Evolutionary conservation across 1,140 invertebrate species (phyloP), one percentile per base, ranked within the genome.

Genomic region (Muscidifurax raptorellus): DNA sequence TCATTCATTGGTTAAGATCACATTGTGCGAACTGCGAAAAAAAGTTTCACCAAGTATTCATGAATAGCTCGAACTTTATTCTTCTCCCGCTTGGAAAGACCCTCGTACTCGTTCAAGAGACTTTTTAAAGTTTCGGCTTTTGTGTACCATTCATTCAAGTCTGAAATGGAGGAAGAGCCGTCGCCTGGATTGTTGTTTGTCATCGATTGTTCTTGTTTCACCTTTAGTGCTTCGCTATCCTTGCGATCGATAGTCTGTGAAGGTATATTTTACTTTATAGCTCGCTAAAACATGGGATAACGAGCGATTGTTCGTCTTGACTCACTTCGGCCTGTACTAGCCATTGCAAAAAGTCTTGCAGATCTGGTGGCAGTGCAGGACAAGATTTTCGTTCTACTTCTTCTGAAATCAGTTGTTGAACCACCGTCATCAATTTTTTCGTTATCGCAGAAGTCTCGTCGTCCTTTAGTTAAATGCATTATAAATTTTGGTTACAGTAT

Each of bases 1-100:
- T 22, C 28, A 69, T 69, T 69, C 25, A 69, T 69, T 69, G 9
- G 28, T 27, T 69, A 69, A 69, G 10, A 69, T 69, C 66, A n/a
- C n/a, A 28, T 69, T 30, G 66, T 69, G 66, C 28, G 27, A 28
- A 28, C 9, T 1, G 28, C 66, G 66, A 69, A 69, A 69, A 59
- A 52, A 77, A 36, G 18, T 44, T 79, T 75, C 7, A 85, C 83
- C 78, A 85, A 76, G 27, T 85, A 85, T 25, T 85, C 78, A 27
- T 75, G 12, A 67, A 85, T 80, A 28, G 47, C 69, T 80, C n/a
- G 78, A 10, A 80, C 59, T 80, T 85, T 80, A 44, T 67, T 75
- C 27, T 76, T 80, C 1, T 85, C 52, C 25, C n/a, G 64, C 44
- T 40, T 67, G 15, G 83, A 32, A 28, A 85, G 72, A 6, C 6